phyloP scores from a whole-genome alignment of 92 coral and sea anemone species.

The Palythoa caribaeorum region DNA sequence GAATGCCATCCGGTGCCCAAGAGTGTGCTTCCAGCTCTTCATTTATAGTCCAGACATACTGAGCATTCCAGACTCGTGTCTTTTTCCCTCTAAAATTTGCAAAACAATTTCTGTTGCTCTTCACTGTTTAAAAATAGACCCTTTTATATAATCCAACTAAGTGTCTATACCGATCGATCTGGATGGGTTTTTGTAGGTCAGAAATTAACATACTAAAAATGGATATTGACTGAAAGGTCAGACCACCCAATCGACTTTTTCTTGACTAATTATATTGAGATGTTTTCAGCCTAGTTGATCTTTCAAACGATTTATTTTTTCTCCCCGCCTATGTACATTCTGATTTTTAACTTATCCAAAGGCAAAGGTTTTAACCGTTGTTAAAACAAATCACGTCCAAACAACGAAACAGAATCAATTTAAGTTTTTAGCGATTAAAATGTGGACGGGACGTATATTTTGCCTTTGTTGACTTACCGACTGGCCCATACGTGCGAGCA shows the following conservation, averaged over 20 bases:
- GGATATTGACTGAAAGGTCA: constrained; percentile 5
- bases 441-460: constrained; percentile 1
- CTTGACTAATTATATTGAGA: not conserved
- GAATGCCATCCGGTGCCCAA: too few relatives aligned
- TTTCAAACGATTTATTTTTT: not conserved
- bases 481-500: constrained; percentile 27
- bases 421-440: not conserved
- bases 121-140: not conserved
- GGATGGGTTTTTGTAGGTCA: constrained; percentile 5
- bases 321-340: constrained; percentile 12
- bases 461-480: constrained; percentile 21
- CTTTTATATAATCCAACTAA: constrained; percentile 17
- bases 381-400: constrained; percentile 6
- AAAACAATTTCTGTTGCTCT: not conserved
- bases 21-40: too few relatives aligned
- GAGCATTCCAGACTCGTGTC: constrained; percentile 58
- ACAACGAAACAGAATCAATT: not conserved
- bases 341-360: constrained; percentile 12
- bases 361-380: not conserved
- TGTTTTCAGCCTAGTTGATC: constrained; percentile 16
- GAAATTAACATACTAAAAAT: not conserved
- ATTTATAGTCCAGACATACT: constrained; percentile 52
- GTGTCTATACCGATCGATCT: constrained; percentile 4
- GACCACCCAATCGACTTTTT: constrained; percentile 4
- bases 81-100: constrained; percentile 53